Evolutionary conservation across 2,888 invertebrate species (phyloP), one percentile per base, ranked within the genome.

Genomic region (Ellobium chinense): DNA sequence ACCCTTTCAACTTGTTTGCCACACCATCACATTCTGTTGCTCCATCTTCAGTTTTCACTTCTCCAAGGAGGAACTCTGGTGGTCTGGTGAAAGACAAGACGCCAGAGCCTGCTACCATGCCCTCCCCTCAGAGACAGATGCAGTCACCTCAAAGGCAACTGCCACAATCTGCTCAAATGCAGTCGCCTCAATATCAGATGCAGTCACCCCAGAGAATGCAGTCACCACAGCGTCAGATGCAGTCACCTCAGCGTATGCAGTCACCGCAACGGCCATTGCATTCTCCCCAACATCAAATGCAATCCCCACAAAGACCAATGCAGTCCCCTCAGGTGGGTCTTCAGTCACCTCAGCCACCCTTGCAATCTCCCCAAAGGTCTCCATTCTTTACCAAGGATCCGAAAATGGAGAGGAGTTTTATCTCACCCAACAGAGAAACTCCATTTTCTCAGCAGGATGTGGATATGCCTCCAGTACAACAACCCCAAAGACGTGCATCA

Each of bases 161-260:
- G 29, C 24, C n/a, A 27, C 62, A 39, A 34, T 70, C 70, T 5
- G 70, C 70, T 24, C 74, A 54, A 3, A 39, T 80, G 39, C 80
- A 69, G 36, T 68, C 68, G 4, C 68, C 77, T 24, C 77, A 77
- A 46, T 58, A 37, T 21, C 72, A 60, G 18, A 65, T 79, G 69
- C 75, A 54, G 3, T 75, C 80, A 21, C 80, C 80, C 18, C 73
- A 80, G 24, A 68, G 77, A 60, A 29, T 66, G 27, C 79, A 72
- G 58, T 79, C 66, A 21, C 69, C 31, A 21, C 80, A 46, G 31
- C 27, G 60, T 31, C 63, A 62, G 27, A 18, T 54, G 31, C 56
- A 58, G 9, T 62, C 76, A 4, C 76, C 54, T 29, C 65, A 54
- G 24, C 18, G 9, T 2, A n/a, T 65, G n/a, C 76, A 65, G 14